These are phyloP conservation scores for Lithophane leautieri DNA, from an alignment of 2,888 invertebrate genomes.

Conservation along the genomic window DNA sequence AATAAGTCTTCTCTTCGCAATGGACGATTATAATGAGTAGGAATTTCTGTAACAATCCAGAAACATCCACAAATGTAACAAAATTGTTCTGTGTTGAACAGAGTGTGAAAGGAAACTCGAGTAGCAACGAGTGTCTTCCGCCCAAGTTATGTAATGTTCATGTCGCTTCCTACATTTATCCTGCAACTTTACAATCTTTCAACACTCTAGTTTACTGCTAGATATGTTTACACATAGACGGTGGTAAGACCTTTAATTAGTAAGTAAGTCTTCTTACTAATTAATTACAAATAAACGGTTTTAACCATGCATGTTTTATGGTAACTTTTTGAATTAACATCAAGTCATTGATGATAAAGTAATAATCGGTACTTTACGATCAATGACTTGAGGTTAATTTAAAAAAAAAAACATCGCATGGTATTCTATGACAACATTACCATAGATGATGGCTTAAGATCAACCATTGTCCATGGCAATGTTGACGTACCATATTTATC, in stretches of 20 bases:
- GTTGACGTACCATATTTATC: not conserved
- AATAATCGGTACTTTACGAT: not conserved
- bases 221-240: conserved; percentile 1
- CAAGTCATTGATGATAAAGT: too few species aligned
- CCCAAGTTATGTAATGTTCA: conserved; percentile 55
- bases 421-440: not conserved
- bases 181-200: conserved; percentile 51
- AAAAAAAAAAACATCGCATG: not conserved
- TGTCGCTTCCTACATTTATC: conserved; percentile 54
- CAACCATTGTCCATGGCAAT: not conserved
- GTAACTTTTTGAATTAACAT: not conserved
- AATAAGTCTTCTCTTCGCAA: not conserved
- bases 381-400: not conserved
- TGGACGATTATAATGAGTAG: conserved; percentile 18
- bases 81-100: conserved; percentile 44
- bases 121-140: conserved; percentile 53
- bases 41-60: conserved; percentile 20
- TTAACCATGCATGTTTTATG: not conserved
- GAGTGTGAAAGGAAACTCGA: conserved; percentile 53
- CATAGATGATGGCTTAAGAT: not conserved
- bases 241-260: not conserved
- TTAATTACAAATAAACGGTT: not conserved
- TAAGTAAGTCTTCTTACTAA: not conserved
- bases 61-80: conserved; percentile 45
- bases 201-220: conserved; percentile 33